These are phyloP conservation scores for Poeciliopsis prolifica DNA, from an alignment of 2,113 vertebrate genomes.

Conservation along the genomic window DNA sequence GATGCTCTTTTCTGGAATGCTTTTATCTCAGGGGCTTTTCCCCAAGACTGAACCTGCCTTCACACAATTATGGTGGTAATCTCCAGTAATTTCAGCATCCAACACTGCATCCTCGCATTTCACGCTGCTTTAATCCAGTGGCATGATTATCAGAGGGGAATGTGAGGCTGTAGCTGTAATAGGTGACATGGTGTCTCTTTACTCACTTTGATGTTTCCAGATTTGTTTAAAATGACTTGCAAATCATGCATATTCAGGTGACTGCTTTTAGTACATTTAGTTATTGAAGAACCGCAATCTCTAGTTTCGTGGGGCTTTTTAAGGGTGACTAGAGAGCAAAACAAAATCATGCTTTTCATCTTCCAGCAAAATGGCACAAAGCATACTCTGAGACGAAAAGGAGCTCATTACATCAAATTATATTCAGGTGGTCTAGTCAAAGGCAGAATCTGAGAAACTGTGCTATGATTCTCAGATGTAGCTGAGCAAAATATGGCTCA, in stretches of 20 bases:
- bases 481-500: not conserved
- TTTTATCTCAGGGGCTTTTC: constrained; percentile 53
- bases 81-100: constrained; percentile 30
- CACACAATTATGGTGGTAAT: constrained; percentile 26
- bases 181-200: constrained; percentile 67
- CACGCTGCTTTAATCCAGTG: constrained; percentile 32
- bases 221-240: constrained; percentile 86
- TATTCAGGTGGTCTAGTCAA: not conserved
- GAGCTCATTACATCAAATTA: not conserved
- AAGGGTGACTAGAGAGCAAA: too few species aligned
- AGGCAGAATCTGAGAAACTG: not conserved
- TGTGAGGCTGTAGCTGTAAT: constrained; percentile 41
- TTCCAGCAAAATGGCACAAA: too few species aligned
- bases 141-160: constrained; percentile 45
- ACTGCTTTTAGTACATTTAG: not conserved
- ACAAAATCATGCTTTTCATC: too few species aligned
- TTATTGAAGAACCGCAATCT: not conserved
- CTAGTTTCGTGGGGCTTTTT: not conserved
- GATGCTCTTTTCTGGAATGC: constrained; percentile 34
- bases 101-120: constrained; percentile 22
- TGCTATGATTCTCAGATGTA: not conserved
- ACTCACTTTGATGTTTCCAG: constrained; percentile 84
- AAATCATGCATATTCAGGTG: too few species aligned
- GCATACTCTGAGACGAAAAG: too few species aligned
- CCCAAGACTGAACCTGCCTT: constrained; percentile 36